Percentiles rank a stretch among this genome's conserved stretches.
Evolutionary conservation across 2,888 invertebrate genomes (phyloP).

Genomic region (Morpho achilles): DNA sequence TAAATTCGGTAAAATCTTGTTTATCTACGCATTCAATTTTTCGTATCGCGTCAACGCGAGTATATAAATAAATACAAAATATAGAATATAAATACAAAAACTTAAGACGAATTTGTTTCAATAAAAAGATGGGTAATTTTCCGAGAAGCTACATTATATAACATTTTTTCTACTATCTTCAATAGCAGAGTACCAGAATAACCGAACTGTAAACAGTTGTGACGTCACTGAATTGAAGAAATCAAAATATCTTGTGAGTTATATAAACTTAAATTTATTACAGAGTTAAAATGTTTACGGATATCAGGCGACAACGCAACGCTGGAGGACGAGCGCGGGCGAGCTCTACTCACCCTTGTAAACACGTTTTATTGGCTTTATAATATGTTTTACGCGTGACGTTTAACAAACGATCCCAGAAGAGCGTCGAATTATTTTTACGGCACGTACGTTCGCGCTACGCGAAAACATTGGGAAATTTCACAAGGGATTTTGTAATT

Average conservation of each 20-base stretch:
- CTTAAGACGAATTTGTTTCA: no score
- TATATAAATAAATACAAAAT: no score
- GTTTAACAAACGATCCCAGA: slow-evolving; percentile 78
- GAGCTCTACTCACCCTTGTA: slow-evolving; percentile 75
- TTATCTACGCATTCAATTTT: no score
- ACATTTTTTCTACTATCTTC: no score
- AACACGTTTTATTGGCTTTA: slow-evolving; percentile 80
- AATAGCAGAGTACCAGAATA: no score
- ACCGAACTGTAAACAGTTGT: no score
- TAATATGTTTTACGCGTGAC: slow-evolving; percentile 80
- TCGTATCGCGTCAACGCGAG: no score
- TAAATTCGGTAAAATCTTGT: no score
- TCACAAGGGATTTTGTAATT: slow-evolving; percentile 72
- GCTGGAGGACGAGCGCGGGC: slow-evolving; percentile 42
- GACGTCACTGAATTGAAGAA: neutral
- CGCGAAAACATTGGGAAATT: slow-evolving; percentile 66
- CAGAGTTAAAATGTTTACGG: slow-evolving; percentile 78
- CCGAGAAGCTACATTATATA: no score
- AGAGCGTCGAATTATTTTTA: slow-evolving; percentile 77
- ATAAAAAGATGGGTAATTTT: no score
- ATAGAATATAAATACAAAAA: no score
- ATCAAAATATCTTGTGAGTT: slow-evolving; percentile 51
- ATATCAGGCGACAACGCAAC: slow-evolving; percentile 66
- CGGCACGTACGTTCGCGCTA: slow-evolving; percentile 67
- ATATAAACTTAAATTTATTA: slow-evolving; percentile 78